Evolutionary conservation across 2,888 invertebrate genomes (phyloP).

Genomic region (Trissolcus brochymenae): DNA sequence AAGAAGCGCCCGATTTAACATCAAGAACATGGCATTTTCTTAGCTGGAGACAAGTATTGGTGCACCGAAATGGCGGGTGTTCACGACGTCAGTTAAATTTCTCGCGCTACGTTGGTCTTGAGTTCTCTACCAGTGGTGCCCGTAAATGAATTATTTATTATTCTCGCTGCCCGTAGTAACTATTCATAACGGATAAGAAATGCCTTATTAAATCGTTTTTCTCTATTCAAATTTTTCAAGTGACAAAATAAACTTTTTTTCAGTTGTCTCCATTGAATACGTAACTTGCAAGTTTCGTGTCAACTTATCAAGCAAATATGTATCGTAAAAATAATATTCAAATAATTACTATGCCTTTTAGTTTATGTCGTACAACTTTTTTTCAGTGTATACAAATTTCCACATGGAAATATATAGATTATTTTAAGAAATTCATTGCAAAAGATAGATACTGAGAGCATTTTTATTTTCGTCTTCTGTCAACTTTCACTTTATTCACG

Average conservation of each 20-base stretch:
- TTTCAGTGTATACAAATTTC: not conserved
- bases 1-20: slow-evolving; percentile 56
- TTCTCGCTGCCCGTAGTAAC: slow-evolving; percentile 47
- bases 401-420: too few species aligned
- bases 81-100: slow-evolving; percentile 60
- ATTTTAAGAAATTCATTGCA: not conserved
- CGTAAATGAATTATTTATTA: slow-evolving; percentile 59
- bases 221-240: slow-evolving; percentile 16
- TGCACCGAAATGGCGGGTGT: slow-evolving; percentile 55
- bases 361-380: not conserved
- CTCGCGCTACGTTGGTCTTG: slow-evolving; percentile 55
- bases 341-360: too few species aligned
- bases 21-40: slow-evolving; percentile 58
- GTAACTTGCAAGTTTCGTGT: too few species aligned
- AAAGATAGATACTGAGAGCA: slow-evolving; percentile 4
- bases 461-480: slow-evolving; percentile 29
- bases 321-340: too few species aligned
- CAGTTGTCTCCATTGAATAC: too few species aligned
- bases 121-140: slow-evolving; percentile 38
- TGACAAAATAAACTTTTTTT: too few species aligned
- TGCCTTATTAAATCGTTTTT: slow-evolving; percentile 43
- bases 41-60: slow-evolving; percentile 58
- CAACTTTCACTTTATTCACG: too few species aligned
- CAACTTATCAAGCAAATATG: too few species aligned
- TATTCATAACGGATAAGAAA: slow-evolving; percentile 57